A percentile compares a stretch with the other conserved stretches of the same genome.
Conservation (phyloP, 2,113 vertebrate species). For the Prietella phreatophila region DNA sequence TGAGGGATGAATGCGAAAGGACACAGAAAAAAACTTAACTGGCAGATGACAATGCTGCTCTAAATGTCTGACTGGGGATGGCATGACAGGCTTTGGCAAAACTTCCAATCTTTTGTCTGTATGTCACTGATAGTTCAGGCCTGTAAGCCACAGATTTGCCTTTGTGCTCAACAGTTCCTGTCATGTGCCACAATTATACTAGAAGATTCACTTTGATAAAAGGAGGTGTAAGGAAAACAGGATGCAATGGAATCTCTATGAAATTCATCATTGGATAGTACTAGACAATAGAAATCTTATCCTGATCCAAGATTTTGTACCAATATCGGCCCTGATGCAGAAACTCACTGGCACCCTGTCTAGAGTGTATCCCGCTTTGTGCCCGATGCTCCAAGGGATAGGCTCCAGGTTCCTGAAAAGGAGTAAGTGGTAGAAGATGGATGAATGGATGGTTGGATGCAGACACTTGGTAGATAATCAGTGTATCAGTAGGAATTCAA, state of each 20-base stretch:
- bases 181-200: not conserved
- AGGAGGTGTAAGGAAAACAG: not conserved
- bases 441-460: no score
- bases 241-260: not conserved
- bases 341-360: no score
- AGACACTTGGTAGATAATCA: not conserved
- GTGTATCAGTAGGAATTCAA: not conserved
- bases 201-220: not conserved
- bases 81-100: slow-evolving; percentile 5
- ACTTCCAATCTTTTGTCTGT: slow-evolving; percentile 6
- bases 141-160: slow-evolving; percentile 23
- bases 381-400: no score
- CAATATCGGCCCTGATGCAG: not conserved
- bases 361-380: no score
- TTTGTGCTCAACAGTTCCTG: slow-evolving; percentile 4
- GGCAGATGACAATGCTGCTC: not conserved
- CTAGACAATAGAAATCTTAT: not conserved
- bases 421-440: no score
- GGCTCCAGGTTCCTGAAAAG: no score
- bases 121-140: slow-evolving; percentile 20
- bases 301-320: not conserved
- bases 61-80: slow-evolving; percentile 2
- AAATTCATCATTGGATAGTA: not conserved
- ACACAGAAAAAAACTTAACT: not conserved
- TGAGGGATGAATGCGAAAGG: not conserved